phyloP scores from a whole-genome alignment of 2,113 vertebrate species.

The Cyprinodon brontotheroides region DNA sequence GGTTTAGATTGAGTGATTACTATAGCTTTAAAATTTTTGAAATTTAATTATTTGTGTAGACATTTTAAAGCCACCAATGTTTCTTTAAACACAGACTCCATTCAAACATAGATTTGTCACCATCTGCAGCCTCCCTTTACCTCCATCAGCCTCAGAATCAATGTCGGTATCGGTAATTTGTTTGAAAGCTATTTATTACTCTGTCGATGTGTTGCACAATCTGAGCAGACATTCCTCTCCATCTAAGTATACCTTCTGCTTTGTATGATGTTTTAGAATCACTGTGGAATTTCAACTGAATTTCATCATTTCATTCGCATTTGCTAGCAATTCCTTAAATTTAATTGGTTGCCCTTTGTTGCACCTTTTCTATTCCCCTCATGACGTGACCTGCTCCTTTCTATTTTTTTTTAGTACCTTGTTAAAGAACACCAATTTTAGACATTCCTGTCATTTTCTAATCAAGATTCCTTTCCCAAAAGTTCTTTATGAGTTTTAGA shows the following conservation, averaged over 20 bases:
- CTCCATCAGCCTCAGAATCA: conserved; percentile 42
- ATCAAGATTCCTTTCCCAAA: conserved; percentile 13
- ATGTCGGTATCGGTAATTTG: conserved; percentile 52
- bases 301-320: conserved; percentile 58
- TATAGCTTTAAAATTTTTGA: not conserved
- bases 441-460: conserved; percentile 40
- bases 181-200: conserved; percentile 46
- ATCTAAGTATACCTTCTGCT: conserved; percentile 15
- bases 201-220: conserved; percentile 38
- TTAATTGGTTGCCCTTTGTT: conserved; percentile 50
- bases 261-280: conserved; percentile 29
- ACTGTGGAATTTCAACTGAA: conserved; percentile 42
- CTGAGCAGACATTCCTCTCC: conserved; percentile 11
- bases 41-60: not conserved
- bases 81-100: not conserved
- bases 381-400: conserved; percentile 17
- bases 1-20: not conserved
- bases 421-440: conserved; percentile 43
- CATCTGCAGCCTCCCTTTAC: conserved; percentile 1
- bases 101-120: conserved; percentile 1
- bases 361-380: conserved; percentile 26
- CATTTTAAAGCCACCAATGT: not conserved
- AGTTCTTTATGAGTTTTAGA: not conserved
- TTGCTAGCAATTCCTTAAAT: conserved; percentile 19
- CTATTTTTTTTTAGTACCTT: conserved; percentile 23